phyloP scores from a whole-genome alignment of 2,888 invertebrate species.

The Troides oblongomaculatus region DNA sequence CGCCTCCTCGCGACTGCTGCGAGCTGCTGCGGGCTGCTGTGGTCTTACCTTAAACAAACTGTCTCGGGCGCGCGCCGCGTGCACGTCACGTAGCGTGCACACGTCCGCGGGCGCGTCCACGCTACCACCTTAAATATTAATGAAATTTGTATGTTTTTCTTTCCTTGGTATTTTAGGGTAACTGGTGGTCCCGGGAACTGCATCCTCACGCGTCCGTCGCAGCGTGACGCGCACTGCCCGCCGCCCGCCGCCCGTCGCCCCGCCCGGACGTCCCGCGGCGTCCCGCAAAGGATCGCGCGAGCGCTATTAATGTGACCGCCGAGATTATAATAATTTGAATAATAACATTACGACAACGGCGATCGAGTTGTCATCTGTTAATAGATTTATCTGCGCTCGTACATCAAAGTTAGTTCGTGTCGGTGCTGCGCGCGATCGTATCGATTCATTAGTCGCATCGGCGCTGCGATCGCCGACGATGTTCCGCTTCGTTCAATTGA shows the following conservation, averaged over 20 bases:
- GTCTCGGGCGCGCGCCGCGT: conserved; percentile 58
- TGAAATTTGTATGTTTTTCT: too few species aligned
- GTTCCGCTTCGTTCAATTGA: conserved; percentile 25
- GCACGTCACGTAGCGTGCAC: conserved; percentile 45
- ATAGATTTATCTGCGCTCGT: conserved; percentile 70
- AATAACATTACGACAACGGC: conserved; percentile 76
- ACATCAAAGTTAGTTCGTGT: conserved; percentile 56
- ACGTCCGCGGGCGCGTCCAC: conserved; percentile 45
- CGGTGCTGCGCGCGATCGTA: conserved; percentile 44
- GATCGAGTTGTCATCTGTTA: conserved; percentile 65
- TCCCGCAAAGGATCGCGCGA: conserved; percentile 71
- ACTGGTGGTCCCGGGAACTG: too few species aligned
- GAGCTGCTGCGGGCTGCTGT: conserved; percentile 28
- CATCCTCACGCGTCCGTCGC: too few species aligned
- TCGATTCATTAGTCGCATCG: conserved; percentile 35
- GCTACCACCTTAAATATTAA: too few species aligned
- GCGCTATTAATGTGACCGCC: conserved; percentile 70
- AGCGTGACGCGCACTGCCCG: too few species aligned
- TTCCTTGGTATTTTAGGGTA: too few species aligned
- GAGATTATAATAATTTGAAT: conserved; percentile 77
- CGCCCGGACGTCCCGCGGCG: conserved; percentile 49
- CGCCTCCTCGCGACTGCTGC: conserved; percentile 38
- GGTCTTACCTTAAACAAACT: conserved; percentile 62
- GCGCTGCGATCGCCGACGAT: conserved; percentile 45
- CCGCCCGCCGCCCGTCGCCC: too few species aligned